These are phyloP conservation scores for Phenganax stokvisi DNA, from an alignment of 92 coral and sea anemone species.

Conservation along the genomic window DNA sequence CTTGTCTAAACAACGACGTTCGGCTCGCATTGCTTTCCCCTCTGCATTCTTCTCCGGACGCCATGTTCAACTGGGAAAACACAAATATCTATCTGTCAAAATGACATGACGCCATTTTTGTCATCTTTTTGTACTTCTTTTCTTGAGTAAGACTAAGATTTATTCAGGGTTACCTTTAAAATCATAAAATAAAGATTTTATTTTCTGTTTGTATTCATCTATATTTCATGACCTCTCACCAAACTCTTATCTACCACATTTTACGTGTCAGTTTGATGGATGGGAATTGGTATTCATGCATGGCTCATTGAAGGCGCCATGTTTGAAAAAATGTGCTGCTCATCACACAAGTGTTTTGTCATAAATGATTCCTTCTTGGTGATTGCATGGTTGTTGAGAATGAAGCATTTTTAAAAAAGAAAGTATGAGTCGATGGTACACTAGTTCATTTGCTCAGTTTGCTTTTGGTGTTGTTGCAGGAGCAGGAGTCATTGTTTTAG, in stretches of 20 bases:
- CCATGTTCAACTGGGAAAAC: slow-evolving; percentile 56
- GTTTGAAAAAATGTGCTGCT: slow-evolving; percentile 42
- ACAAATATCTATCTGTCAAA: not conserved
- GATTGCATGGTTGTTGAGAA: slow-evolving; percentile 4
- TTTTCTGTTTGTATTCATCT: too few species aligned
- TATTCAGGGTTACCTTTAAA: too few species aligned
- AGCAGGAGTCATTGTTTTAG: slow-evolving; percentile 73
- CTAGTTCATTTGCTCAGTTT: slow-evolving; percentile 68
- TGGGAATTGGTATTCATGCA: not conserved
- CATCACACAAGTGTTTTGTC: too few species aligned
- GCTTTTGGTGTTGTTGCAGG: slow-evolving; percentile 89
- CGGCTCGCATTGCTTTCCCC: slow-evolving; percentile 21
- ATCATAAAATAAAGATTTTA: too few species aligned
- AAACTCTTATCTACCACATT: too few species aligned
- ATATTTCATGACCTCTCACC: too few species aligned
- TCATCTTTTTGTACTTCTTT: too few species aligned
- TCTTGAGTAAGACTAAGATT: too few species aligned
- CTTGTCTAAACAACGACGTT: slow-evolving; percentile 4
- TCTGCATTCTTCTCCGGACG: slow-evolving; percentile 47
- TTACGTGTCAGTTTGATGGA: too few species aligned
- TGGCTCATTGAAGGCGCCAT: slow-evolving; percentile 71
- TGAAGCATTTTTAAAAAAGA: not conserved
- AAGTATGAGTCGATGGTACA: slow-evolving; percentile 16
- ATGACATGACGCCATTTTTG: too few species aligned
- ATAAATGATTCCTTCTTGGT: not conserved